phyloP scores from a whole-genome alignment of 2,888 invertebrate genomes.

The Nemurella pictetii region DNA sequence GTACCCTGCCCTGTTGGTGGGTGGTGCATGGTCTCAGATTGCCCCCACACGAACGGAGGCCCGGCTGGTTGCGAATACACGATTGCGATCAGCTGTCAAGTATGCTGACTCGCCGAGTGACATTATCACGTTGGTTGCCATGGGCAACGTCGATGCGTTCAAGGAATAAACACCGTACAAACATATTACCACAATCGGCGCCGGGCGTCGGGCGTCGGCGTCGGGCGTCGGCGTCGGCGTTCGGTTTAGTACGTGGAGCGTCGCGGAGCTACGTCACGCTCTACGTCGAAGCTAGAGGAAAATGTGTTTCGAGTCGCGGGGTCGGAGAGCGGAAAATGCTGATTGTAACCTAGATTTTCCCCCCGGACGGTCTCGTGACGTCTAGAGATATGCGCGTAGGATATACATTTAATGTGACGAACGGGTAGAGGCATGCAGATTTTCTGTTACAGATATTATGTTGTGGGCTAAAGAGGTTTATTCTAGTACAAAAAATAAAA shows the following conservation, averaged over 20 bases:
- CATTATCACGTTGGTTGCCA: conserved; percentile 5
- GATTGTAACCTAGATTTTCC: neutral
- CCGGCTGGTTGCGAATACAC: neutral
- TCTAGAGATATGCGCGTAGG: neutral
- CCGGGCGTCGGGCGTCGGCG: neutral
- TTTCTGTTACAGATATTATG: neutral
- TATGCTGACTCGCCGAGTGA: neutral
- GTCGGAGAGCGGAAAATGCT: neutral
- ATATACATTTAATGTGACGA: neutral
- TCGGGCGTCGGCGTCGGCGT: neutral
- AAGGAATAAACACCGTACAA: conserved; percentile 1
- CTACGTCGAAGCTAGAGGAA: neutral
- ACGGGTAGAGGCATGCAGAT: neutral
- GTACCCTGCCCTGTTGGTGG: neutral
- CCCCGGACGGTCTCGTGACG: neutral
- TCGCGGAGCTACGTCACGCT: neutral
- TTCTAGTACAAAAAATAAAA: neutral
- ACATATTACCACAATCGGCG: neutral
- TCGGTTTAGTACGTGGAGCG: neutral
- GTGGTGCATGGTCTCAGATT: no score
- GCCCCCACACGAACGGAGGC: neutral
- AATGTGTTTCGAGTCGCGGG: neutral
- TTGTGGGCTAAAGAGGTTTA: neutral
- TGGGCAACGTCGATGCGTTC: conserved; percentile 9
- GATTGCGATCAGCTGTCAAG: conserved; percentile 13